Base-by-base conservation (phyloP, 2,113 vertebrate species). In the Orientallactaga bullata region DNA sequence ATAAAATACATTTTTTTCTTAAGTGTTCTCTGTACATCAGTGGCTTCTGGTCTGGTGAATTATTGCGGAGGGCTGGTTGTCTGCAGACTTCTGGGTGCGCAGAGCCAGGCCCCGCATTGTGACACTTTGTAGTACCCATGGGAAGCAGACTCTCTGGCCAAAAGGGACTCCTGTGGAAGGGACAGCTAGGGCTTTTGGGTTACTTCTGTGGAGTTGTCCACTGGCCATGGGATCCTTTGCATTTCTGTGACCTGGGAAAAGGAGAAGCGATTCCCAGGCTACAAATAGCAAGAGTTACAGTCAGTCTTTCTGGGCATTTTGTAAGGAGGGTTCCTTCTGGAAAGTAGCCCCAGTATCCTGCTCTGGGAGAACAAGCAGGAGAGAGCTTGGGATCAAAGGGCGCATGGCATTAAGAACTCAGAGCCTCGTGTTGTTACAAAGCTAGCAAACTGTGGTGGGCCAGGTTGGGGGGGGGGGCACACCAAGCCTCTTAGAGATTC, bases 1-100 rank as follows among this genome's bases (percentile, higher is more conserved):
- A 97, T 98, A 98, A 98, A 98, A 98, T 97, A 95, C 96, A 89
- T 97, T 98, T 96, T 96, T 91, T 97, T 98, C 93, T 96, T 95
- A 84, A 97, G 90, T 98, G 92, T 97, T 97, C 95, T 97, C 90
- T 98, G 97, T 97, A 98, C 97, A 96, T 97, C 66, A 0, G 91
- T 98, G 97, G 97, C 98, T 98, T 97, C 94, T 89, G 96, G 96
- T 97, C 78, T 94, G 95, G 96, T 85, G 35, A 96, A 58, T 98
- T 98, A 98, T 98, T 98, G 98, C 98, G 96, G 97, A 96, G 96
- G 95, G 97, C 97, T 98, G 96, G 96, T 94, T 88, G 16, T 96
- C 35, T 85, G 93, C 90, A 85, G 85, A 66, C 88, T 78, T 42
- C 12, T 92, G 85, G 51, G 37, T 82, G 55, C 0, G 7, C 97